Evolutionary conservation across 2,797 vertebrate genomes (phyloP), one percentile per base, ranked within the genome.

Genomic region (Muscicapa comitata): DNA sequence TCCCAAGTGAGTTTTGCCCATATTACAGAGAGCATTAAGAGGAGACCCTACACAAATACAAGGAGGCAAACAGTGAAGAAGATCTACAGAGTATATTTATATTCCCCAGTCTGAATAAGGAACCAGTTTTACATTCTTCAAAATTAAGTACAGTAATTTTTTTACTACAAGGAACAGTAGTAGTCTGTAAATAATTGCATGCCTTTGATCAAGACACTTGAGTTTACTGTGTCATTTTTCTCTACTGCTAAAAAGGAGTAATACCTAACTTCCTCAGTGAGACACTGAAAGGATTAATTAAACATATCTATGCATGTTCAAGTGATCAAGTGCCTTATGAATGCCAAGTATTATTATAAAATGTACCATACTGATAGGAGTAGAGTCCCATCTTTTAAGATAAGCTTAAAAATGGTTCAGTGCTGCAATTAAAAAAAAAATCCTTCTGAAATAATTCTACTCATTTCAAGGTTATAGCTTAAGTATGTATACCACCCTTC

Each of bases 181-280:
- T 4, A 76, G 45, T 33, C 82, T 77, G 88, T 91, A 95, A 94
- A 95, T 92, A 92, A 95, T 57, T 67, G 67, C 53, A 76, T 18
- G 71, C 13, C 48, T 97, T 95, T 92, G 86, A 88, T 92, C 80
- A 90, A 86, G 50, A 68, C 59, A 86, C 42, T 79, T 57, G 63
- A 88, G 88, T 94, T 92, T 72, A 79, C 42, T 45, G 50, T 76
- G 78, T 53, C 48, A 66, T 78, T 94, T 73, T 93, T 38, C 50
- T 76, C 38, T 77, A 25, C 59, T 76, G 63, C 51, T 87, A 61
- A 50, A 84, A 88, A 62, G 59, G 47, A 81, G 37, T 67, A 82
- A 96, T 37, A 76, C 83, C 90, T 62, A 74, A 81, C 57, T 85
- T 93, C 63, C 63, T 92, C 63, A 79, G 66, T 70, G 57, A 90